phyloP scores from a whole-genome alignment of 2,113 vertebrate genomes.

The Pterocles orientalis region DNA sequence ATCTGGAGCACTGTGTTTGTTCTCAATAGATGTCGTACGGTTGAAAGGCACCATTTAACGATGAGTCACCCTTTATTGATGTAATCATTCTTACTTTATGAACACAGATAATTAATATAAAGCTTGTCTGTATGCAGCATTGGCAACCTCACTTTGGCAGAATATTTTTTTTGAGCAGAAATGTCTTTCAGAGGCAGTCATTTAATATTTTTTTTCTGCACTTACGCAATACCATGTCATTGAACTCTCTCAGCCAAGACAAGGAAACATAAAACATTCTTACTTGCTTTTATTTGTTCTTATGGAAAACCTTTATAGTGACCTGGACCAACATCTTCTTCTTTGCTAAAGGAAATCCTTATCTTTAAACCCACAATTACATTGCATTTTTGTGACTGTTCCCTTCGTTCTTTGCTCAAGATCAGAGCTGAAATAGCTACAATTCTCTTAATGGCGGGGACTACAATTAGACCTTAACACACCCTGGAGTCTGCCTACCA shows the following conservation, averaged over 20 bases:
- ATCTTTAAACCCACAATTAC: background rate
- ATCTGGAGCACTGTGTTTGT: constrained; percentile 45
- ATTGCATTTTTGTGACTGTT: background rate
- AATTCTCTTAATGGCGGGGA: background rate
- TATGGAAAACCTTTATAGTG: background rate
- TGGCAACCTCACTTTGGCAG: background rate
- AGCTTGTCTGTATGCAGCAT: constrained; percentile 11
- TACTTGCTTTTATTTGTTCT: background rate
- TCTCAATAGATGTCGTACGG: constrained; percentile 37
- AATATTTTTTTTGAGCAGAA: background rate
- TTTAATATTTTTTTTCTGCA: background rate
- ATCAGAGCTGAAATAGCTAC: background rate
- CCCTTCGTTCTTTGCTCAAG: background rate
- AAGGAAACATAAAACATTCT: background rate
- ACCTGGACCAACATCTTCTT: background rate
- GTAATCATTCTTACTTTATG: constrained; percentile 62
- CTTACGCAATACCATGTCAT: background rate
- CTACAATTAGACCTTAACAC: background rate
- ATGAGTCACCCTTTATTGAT: constrained; percentile 35
- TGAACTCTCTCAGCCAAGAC: background rate
- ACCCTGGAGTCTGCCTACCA: background rate
- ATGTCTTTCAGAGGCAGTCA: background rate
- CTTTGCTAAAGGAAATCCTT: background rate
- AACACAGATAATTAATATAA: constrained; percentile 67
- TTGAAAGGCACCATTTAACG: constrained; percentile 65